Evolutionary conservation across 2,797 vertebrate species (phyloP).

Genomic region (Erpetoichthys calabaricus): DNA sequence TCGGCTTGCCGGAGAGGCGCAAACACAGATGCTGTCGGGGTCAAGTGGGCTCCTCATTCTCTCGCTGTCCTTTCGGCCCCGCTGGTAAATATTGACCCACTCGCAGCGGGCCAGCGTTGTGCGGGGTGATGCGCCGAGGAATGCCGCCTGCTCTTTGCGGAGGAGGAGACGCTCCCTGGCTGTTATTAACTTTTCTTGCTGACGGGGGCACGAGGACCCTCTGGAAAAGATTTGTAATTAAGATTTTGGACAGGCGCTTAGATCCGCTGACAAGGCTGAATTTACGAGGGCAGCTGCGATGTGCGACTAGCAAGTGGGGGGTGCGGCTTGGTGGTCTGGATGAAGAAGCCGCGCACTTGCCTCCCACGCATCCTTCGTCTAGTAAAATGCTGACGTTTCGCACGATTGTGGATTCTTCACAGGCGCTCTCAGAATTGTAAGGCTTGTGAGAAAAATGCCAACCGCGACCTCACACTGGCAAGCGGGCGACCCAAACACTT

Average conservation of each 20-base stretch:
- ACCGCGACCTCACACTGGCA: no score
- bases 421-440: no score
- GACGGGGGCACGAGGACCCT: constrained; percentile 17
- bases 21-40: constrained; percentile 53
- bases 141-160: constrained; percentile 38
- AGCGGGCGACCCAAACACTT: no score
- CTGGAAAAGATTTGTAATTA: constrained; percentile 30
- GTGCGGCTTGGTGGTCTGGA: constrained; percentile 8
- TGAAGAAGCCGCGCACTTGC: neutral
- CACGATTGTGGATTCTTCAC: no score
- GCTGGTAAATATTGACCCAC: constrained; percentile 57
- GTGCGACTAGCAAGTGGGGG: neutral
- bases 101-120: constrained; percentile 24
- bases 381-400: no score
- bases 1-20: constrained; percentile 13
- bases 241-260: constrained; percentile 41
- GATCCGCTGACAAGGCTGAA: constrained; percentile 37
- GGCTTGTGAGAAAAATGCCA: no score
- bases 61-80: constrained; percentile 17
- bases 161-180: constrained; percentile 30
- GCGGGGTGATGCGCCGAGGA: constrained; percentile 22
- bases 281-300: constrained; percentile 30
- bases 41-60: constrained; percentile 31
- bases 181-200: constrained; percentile 28
- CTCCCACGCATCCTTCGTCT: neutral